Base-by-base conservation (phyloP, 64 coral and sea anemone genomes). In the Platygyra sinensis region DNA sequence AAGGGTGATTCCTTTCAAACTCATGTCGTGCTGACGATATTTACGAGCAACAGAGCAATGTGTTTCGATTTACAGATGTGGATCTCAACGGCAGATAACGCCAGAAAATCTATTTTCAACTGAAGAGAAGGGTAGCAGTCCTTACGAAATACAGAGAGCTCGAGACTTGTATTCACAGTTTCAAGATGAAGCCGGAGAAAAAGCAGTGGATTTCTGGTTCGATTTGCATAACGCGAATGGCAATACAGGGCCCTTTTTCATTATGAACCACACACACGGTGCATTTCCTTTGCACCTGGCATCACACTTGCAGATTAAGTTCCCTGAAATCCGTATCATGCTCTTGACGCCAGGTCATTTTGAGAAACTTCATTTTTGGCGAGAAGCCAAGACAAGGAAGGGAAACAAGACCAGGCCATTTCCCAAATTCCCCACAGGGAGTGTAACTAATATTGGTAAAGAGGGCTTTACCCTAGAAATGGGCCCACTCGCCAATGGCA, bases 171-270 rank as follows among this genome's bases (percentile, higher is more conserved):
- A 92, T 42, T 24, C 28, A 11, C 77, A 87, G 61, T 92, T 92
- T 79, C 78, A 88, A 89, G 63, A 60, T 9, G 32, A 86, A 72
- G 59, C 55, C 10, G 83, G 72, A 0, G 67, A 22, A 14, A 89
- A 86, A 62, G 74, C 55, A 51, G 62, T 96, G 15, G 94, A 96
- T 63, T 96, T 84, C 46, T 55, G 80, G 72, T 17, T 96, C 0
- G 94, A 96, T 73, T 20, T 96, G 8, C 94, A 96, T 67, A 93
- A 96, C 87, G 86, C 94, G 15, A 96, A 90, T 8, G 51, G 86
- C 16, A 92, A 96, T 75, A 96, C 75, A 30, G 90, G 90, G 12
- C 22, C 78, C 5, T 83, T 67, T 17, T 75, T 96, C 17, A 89
- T 92, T 12, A 1, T 92, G 1, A n/a, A 60, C 20, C 8, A 32